phyloP scores from a whole-genome alignment of 2,888 invertebrate species.

The Pollenia griseotomentosa region DNA sequence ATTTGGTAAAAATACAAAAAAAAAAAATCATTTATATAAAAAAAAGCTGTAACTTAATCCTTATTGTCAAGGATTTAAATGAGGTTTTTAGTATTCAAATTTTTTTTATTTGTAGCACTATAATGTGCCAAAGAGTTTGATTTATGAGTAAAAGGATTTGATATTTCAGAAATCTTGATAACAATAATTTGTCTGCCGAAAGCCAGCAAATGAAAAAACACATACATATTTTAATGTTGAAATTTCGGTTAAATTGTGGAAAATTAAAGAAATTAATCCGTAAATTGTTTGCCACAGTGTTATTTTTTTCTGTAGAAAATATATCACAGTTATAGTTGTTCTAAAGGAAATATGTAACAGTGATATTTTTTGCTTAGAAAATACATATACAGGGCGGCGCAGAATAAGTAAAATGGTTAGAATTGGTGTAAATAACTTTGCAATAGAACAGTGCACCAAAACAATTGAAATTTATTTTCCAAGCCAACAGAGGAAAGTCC shows the following conservation, averaged over 20 bases:
- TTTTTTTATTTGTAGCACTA: neutral
- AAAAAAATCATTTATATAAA: neutral
- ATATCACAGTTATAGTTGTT: no score
- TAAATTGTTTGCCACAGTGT: no score
- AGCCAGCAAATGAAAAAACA: constrained; percentile 13
- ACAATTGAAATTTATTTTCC: no score
- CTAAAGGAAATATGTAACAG: no score
- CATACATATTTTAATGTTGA: neutral
- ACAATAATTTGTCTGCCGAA: constrained; percentile 59
- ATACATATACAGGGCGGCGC: no score
- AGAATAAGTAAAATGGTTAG: no score
- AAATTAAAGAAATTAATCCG: no score
- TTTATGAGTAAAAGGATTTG: constrained; percentile 49
- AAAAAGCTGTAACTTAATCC: constrained; percentile 64
- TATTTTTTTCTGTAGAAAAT: no score
- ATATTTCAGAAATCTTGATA: constrained; percentile 60
- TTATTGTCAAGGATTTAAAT: constrained; percentile 68
- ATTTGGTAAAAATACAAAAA: constrained; percentile 44
- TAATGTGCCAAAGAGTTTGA: constrained; percentile 64
- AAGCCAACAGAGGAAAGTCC: no score
- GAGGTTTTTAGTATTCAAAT: neutral
- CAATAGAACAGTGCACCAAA: no score
- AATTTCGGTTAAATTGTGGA: neutral
- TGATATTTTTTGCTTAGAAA: no score
- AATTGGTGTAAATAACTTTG: no score